These are phyloP conservation scores for Acanthoscelides obtectus DNA, from an alignment of 2,888 invertebrate species.

Conservation along the genomic window DNA sequence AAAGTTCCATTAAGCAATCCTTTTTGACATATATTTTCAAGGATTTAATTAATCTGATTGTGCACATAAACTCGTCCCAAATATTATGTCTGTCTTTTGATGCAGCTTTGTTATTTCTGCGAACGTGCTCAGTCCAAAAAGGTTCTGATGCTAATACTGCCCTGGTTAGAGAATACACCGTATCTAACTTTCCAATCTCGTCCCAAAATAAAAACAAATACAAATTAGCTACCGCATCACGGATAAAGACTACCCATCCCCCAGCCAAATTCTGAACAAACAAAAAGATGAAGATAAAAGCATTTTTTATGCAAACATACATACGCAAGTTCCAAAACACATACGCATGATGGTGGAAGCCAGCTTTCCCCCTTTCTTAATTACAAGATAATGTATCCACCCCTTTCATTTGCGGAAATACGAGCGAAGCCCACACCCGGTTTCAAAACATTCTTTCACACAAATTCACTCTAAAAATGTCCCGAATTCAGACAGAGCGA, in stretches of 20 bases:
- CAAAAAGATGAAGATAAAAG: background rate
- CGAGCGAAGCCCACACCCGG: background rate
- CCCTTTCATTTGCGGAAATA: background rate
- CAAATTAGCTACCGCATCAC: background rate
- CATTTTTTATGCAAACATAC: background rate
- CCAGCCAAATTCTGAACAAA: background rate
- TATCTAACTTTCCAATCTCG: too few relatives aligned
- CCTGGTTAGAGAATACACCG: too few relatives aligned
- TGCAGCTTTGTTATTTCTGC: too few relatives aligned
- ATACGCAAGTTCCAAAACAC: background rate
- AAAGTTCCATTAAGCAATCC: too few relatives aligned
- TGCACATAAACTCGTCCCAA: too few relatives aligned
- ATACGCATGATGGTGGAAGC: background rate
- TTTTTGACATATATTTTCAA: too few relatives aligned
- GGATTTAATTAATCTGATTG: too few relatives aligned
- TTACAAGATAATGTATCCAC: background rate
- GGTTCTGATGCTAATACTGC: too few relatives aligned
- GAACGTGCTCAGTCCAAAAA: too few relatives aligned
- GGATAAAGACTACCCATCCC: background rate
- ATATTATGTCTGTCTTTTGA: too few relatives aligned
- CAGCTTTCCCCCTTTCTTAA: background rate
- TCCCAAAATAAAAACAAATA: background rate
- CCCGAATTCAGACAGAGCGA: background rate
- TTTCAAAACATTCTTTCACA: background rate
- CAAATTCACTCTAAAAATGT: background rate